A percentile compares a stretch with the other conserved stretches of the same genome.
Evolutionary conservation across 1,140 invertebrate genomes (phyloP).

Genomic region (Leptopilina boulardi): DNA sequence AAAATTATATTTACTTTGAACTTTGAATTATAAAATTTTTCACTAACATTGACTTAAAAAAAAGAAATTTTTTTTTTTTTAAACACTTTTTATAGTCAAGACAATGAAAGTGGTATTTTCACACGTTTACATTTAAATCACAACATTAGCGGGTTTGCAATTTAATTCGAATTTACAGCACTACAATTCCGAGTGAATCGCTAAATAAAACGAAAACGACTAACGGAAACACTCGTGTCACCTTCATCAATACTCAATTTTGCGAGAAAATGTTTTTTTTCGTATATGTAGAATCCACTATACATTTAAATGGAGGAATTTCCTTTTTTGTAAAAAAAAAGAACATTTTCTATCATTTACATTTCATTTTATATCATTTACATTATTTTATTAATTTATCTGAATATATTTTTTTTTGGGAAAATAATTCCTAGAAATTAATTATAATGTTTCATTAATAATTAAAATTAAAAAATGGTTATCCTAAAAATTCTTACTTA

Average conservation of each 20-base stretch:
- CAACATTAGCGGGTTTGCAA: neutral
- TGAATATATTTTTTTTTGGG: too few relatives aligned
- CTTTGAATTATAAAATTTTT: too few relatives aligned
- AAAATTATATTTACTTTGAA: too few relatives aligned
- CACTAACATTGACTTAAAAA: too few relatives aligned
- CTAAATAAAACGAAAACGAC: neutral
- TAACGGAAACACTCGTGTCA: neutral
- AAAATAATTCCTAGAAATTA: too few relatives aligned
- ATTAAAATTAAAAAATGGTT: too few relatives aligned
- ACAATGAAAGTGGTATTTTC: neutral
- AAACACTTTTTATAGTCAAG: neutral
- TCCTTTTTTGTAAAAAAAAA: too few relatives aligned
- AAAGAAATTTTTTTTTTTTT: neutral
- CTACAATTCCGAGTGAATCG: neutral
- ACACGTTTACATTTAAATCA: slow-evolving; percentile 9
- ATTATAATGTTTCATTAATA: too few relatives aligned
- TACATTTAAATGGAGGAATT: neutral
- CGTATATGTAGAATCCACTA: neutral
- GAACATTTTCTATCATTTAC: too few relatives aligned
- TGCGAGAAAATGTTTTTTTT: neutral
- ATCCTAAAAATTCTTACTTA: too few relatives aligned
- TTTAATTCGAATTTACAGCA: slow-evolving; percentile 3
- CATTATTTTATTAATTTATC: too few relatives aligned
- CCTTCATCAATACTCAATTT: neutral
- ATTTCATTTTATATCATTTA: too few relatives aligned